These are phyloP conservation scores for Charina bottae DNA, from an alignment of 2,113 vertebrate species.

Conservation along the genomic window DNA sequence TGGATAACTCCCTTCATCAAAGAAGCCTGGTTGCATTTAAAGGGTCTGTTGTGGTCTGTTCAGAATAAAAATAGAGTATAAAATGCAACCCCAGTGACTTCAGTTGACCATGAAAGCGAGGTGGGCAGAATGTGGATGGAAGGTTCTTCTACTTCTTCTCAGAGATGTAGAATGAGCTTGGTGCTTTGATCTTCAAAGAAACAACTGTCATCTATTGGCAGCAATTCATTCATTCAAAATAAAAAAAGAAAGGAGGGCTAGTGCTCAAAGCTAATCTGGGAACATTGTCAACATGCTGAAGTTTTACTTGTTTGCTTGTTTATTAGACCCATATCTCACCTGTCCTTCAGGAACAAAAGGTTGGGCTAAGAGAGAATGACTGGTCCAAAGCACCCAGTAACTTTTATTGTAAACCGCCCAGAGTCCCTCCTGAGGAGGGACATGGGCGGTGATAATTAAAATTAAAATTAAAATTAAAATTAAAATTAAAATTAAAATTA, in stretches of 20 bases:
- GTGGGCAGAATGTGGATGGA: background rate
- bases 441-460: too few relatives aligned
- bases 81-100: background rate
- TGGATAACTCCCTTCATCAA: constrained; percentile 12
- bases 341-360: background rate
- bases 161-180: background rate
- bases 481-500: too few relatives aligned
- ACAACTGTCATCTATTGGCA: constrained; percentile 24
- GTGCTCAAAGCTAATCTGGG: background rate
- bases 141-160: background rate
- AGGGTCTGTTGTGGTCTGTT: background rate
- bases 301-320: background rate
- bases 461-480: too few relatives aligned
- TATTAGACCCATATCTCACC: background rate
- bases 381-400: background rate
- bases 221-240: background rate
- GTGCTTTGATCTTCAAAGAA: background rate
- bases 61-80: constrained; percentile 24
- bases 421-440: too few relatives aligned
- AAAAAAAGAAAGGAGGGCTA: background rate
- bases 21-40: constrained; percentile 3
- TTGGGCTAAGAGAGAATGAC: background rate
- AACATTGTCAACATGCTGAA: background rate
- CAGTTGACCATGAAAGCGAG: background rate
- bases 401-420: too few relatives aligned